Conservation (phyloP, 2,113 vertebrate genomes). For the Ammospiza caudacuta region DNA sequence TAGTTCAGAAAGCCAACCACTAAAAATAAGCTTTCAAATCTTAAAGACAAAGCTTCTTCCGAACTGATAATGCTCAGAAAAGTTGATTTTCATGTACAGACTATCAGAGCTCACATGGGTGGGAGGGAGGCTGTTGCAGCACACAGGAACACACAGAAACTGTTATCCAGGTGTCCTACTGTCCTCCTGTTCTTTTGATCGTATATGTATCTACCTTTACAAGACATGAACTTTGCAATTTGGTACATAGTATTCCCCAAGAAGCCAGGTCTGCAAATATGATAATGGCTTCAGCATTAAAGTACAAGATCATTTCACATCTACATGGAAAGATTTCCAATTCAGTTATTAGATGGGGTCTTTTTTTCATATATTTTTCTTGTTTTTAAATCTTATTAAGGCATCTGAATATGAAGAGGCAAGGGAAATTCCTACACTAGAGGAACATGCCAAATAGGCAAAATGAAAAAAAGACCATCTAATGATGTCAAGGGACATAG, state of each 20-base stretch:
- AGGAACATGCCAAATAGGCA: background rate
- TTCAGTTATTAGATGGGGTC: background rate
- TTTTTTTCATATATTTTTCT: background rate
- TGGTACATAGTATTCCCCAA: background rate
- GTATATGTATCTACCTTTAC: background rate
- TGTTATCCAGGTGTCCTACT: background rate
- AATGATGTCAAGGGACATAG: background rate
- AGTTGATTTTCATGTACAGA: background rate
- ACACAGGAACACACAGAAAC: background rate
- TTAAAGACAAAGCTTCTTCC: background rate
- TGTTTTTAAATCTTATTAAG: background rate
- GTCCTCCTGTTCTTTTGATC: background rate
- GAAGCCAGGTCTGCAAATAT: background rate
- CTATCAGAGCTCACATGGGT: fast-evolving
- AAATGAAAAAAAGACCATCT: background rate
- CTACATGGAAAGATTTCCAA: background rate
- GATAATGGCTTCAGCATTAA: background rate
- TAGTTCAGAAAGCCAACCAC: background rate
- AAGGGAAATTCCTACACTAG: background rate
- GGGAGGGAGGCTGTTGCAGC: background rate
- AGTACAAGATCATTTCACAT: background rate
- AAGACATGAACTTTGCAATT: background rate
- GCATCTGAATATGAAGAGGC: background rate
- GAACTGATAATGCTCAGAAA: background rate
- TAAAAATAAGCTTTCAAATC: background rate